Evolutionary conservation across 1,140 invertebrate genomes (phyloP).

Genomic region (Bombus fervidus): DNA sequence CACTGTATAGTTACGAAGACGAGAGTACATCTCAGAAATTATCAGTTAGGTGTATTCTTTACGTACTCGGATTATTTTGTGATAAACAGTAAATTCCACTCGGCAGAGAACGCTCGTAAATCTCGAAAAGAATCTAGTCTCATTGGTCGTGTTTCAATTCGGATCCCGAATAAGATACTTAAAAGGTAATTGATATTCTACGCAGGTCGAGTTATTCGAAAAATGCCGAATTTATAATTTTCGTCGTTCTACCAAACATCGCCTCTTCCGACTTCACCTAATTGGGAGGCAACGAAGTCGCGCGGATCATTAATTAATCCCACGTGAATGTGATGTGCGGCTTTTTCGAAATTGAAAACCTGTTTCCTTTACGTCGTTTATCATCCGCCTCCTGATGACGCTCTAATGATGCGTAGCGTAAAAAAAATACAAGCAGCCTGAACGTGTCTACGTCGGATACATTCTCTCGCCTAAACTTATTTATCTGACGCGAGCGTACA

Average conservation of each 20-base stretch:
- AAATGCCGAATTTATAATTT: conserved; percentile 17
- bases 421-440: neutral
- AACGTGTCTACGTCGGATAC: neutral
- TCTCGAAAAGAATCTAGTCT: neutral
- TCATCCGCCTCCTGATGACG: conserved; percentile 18
- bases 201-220: neutral
- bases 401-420: neutral
- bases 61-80: too few relatives aligned
- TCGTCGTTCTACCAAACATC: neutral
- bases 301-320: conserved; percentile 42
- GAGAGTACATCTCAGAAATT: neutral
- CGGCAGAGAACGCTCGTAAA: neutral
- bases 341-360: conserved; percentile 2
- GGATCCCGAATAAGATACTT: too few relatives aligned
- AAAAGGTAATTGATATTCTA: too few relatives aligned
- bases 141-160: neutral
- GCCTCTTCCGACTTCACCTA: conserved; percentile 22
- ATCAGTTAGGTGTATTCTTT: conserved; percentile 1
- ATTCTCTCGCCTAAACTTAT: neutral
- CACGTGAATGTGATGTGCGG: conserved; percentile 17
- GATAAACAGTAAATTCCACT: conserved; percentile 14
- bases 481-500: neutral
- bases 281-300: conserved; percentile 42
- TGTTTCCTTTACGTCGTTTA: conserved; percentile 28
- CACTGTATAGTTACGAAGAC: neutral